Evolutionary conservation across 2,113 vertebrate genomes (phyloP).

Genomic region (Syngnathoides biaculeatus): DNA sequence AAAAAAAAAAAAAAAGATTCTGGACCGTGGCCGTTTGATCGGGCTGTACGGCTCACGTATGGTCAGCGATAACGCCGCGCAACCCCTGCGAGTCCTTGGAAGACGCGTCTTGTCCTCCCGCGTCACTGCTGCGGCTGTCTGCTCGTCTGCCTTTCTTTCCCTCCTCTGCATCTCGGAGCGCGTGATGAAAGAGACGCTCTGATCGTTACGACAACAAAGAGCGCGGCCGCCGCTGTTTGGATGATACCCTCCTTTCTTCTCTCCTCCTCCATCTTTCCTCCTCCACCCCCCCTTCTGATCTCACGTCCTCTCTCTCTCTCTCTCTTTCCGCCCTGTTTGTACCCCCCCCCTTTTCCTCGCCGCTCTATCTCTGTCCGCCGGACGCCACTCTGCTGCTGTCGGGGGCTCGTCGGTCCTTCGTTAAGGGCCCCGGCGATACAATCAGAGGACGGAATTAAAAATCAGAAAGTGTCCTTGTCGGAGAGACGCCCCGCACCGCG

Average conservation of each 20-base stretch:
- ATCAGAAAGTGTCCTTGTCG: conserved; percentile 78
- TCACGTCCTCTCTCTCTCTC: conserved; percentile 54
- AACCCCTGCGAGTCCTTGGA: conserved; percentile 48
- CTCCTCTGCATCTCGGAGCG: conserved; percentile 47
- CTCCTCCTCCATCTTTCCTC: conserved; percentile 63
- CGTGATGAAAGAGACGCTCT: conserved; percentile 77
- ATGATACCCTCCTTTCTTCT: conserved; percentile 74
- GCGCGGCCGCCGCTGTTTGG: conserved; percentile 70
- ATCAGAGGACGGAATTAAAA: conserved; percentile 80
- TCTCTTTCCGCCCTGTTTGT: conserved; percentile 27
- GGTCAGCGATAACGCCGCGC: not conserved
- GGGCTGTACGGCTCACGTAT: not conserved
- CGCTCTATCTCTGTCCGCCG: conserved; percentile 64
- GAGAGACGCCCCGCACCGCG: conserved; percentile 70
- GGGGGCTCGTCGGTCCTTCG: conserved; percentile 64
- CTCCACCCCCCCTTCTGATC: conserved; percentile 67
- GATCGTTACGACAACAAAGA: conserved; percentile 79
- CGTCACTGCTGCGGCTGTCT: conserved; percentile 59
- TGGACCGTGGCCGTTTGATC: too few relatives aligned
- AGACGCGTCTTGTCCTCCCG: conserved; percentile 56
- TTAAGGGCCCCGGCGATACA: conserved; percentile 73
- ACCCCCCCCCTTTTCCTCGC: conserved; percentile 21
- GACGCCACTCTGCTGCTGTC: conserved; percentile 55
- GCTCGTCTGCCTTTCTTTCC: conserved; percentile 57
- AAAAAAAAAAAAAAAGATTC: too few relatives aligned